Percentiles rank a stretch among this genome's conserved stretches.
Evolutionary conservation across 1,140 invertebrate genomes (phyloP).

Genomic region (Lepidurus apus): DNA sequence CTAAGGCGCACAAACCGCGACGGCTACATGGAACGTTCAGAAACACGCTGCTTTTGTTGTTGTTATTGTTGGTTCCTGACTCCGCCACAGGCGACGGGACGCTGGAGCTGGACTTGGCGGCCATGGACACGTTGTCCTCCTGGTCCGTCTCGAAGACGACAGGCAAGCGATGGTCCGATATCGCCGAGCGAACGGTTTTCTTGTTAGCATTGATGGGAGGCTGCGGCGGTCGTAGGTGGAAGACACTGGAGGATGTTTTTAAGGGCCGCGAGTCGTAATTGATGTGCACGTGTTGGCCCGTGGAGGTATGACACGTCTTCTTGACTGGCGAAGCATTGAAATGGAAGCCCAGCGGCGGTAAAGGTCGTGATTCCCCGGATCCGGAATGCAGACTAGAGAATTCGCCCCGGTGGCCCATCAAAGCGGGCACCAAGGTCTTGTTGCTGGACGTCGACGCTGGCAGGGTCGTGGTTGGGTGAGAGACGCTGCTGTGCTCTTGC

Average conservation of each 20-base stretch:
- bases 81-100: neutral
- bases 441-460: slow-evolving; percentile 5
- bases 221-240: slow-evolving; percentile 9
- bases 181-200: neutral
- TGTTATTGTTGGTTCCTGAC: neutral
- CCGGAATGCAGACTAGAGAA: slow-evolving; percentile 25
- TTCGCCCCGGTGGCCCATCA: slow-evolving; percentile 27
- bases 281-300: slow-evolving; percentile 32
- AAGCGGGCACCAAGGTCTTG: slow-evolving; percentile 8
- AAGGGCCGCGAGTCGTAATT: slow-evolving; percentile 9
- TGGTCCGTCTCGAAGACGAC: slow-evolving; percentile 30
- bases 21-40: slow-evolving; percentile 31
- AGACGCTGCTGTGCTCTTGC: neutral
- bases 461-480: neutral
- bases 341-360: slow-evolving; percentile 26
- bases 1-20: slow-evolving; percentile 24
- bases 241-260: slow-evolving; percentile 13
- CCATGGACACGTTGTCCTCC: slow-evolving; percentile 17
- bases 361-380: neutral
- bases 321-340: slow-evolving; percentile 33
- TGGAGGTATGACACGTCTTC: slow-evolving; percentile 30
- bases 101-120: neutral
- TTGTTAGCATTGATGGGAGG: neutral
- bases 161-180: slow-evolving; percentile 23
- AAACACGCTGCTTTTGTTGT: slow-evolving; percentile 3